These are phyloP conservation scores for Tinamus guttatus DNA, from an alignment of 2,113 vertebrate species.

Conservation along the genomic window DNA sequence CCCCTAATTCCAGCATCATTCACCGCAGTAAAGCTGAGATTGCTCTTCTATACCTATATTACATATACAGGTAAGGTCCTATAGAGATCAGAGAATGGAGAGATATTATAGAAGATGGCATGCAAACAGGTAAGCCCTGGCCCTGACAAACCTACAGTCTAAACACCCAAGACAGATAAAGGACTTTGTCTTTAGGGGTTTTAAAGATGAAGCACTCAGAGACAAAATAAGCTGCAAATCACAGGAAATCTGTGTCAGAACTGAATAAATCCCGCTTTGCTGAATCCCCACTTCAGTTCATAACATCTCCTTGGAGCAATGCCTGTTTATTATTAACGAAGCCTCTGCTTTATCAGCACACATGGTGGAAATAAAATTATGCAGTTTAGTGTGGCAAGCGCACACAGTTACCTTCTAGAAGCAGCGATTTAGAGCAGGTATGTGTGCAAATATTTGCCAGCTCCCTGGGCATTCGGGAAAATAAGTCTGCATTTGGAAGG, in stretches of 20 bases:
- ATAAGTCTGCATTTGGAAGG: constrained; percentile 3
- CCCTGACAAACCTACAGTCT: neutral
- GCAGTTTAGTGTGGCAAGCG: neutral
- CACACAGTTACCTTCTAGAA: neutral
- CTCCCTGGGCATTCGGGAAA: neutral
- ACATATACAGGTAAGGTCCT: neutral
- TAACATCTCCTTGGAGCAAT: neutral
- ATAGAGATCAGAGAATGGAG: neutral
- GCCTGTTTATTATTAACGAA: neutral
- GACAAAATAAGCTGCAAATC: neutral
- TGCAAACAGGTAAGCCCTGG: neutral
- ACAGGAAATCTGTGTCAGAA: neutral
- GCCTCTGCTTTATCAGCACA: neutral
- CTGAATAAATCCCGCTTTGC: neutral
- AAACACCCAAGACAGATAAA: neutral
- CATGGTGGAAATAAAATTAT: neutral
- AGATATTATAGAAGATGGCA: neutral
- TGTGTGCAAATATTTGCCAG: neutral
- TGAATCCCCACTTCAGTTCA: neutral
- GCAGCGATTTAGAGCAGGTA: neutral
- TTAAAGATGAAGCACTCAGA: neutral
- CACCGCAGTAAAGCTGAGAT: neutral
- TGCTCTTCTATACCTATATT: neutral
- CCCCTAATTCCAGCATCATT: neutral
- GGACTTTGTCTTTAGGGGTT: neutral